Evolutionary conservation across 2,113 vertebrate genomes (phyloP).

Genomic region (Hirundichthys speculiger): DNA sequence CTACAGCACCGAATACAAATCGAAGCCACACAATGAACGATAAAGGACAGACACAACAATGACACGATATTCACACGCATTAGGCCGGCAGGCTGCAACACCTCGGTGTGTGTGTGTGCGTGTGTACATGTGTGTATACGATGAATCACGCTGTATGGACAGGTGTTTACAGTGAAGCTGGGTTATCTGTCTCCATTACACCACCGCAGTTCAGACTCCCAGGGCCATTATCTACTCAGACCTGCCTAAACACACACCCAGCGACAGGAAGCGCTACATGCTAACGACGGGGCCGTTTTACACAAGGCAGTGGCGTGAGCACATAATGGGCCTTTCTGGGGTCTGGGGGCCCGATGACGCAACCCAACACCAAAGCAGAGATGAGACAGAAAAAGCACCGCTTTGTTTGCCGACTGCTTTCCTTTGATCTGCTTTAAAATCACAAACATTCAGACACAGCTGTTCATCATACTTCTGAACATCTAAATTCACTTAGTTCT

Average conservation of each 20-base stretch:
- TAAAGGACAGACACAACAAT: slow-evolving; percentile 45
- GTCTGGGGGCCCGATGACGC: slow-evolving; percentile 22
- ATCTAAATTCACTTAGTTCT: slow-evolving; percentile 17
- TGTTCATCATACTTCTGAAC: slow-evolving; percentile 32
- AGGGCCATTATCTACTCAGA: slow-evolving; percentile 81
- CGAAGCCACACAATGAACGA: slow-evolving; percentile 38
- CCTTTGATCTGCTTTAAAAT: slow-evolving; percentile 46
- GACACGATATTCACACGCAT: slow-evolving; percentile 37
- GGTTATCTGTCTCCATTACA: slow-evolving; percentile 83
- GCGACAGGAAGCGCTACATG: slow-evolving; percentile 65
- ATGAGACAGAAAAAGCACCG: slow-evolving; percentile 7
- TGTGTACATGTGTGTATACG: slow-evolving; percentile 56
- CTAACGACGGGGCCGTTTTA: slow-evolving; percentile 46
- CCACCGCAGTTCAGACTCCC: slow-evolving; percentile 63
- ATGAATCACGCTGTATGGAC: slow-evolving; percentile 86
- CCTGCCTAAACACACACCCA: slow-evolving; percentile 77
- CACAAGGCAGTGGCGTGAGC: slow-evolving; percentile 40
- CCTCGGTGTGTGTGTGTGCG: slow-evolving; percentile 55
- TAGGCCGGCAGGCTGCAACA: slow-evolving; percentile 66
- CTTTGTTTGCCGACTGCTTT: neutral
- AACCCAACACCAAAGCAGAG: slow-evolving; percentile 62
- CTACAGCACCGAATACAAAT: slow-evolving; percentile 18
- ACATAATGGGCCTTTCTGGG: slow-evolving; percentile 48
- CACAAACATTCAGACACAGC: slow-evolving; percentile 15
- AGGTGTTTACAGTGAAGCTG: slow-evolving; percentile 83